Evolutionary conservation across 2,113 vertebrate species (phyloP).

Genomic region (pig (Sus scrofa)): DNA sequence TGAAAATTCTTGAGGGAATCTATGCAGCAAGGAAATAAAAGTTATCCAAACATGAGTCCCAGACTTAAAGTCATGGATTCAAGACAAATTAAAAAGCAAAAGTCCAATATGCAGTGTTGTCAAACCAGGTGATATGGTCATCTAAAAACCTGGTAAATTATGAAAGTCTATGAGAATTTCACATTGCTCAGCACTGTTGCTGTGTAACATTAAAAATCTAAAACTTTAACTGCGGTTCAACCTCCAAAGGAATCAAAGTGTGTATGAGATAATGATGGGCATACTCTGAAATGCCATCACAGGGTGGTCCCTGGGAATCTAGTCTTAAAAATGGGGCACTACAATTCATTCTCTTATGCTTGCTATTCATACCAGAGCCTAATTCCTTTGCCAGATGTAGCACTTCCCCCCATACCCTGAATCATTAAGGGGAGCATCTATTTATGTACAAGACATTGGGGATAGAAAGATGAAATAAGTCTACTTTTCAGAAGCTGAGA

Average conservation of each 20-base stretch:
- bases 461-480: neutral
- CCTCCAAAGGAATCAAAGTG: neutral
- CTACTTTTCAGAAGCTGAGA: neutral
- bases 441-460: neutral
- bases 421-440: neutral
- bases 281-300: neutral
- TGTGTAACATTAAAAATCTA: neutral
- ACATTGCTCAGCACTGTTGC: neutral
- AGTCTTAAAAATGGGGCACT: neutral
- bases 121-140: neutral
- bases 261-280: neutral
- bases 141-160: neutral
- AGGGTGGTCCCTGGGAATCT: accelerated
- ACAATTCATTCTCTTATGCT: neutral
- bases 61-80: neutral
- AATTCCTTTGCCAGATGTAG: neutral
- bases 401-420: too few relatives aligned
- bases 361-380: neutral
- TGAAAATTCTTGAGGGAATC: too few relatives aligned
- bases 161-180: neutral
- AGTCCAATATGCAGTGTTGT: neutral
- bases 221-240: neutral
- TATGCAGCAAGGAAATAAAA: neutral
- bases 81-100: neutral
- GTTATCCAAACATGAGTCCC: neutral